Evolutionary conservation across 2,797 vertebrate genomes (phyloP), one percentile per base, ranked within the genome.

Genomic region (Sebastolobus alascanus): DNA sequence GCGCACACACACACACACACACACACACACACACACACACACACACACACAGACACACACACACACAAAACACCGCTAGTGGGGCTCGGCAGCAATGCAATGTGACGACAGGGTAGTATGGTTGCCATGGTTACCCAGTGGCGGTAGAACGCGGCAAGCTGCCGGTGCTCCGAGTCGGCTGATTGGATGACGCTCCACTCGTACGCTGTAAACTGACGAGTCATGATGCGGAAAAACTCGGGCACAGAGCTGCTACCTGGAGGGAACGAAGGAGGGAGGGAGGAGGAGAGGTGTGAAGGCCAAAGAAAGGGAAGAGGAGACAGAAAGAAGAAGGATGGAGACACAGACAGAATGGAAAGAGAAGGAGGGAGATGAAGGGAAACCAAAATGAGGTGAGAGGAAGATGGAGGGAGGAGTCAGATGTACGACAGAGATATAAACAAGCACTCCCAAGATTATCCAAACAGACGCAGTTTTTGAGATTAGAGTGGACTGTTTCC

Each of bases 141-240:
- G 61, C 98, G 97, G 93, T 98, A 96, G 96, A 99, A 99, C 93
- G 96, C 93, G 80, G 96, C 95, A 77, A 99, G 95, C 84, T 97
- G 97, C 91, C 95, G 95, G 94, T 95, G 96, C 87, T 98, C 98
- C 1, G 94, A 95, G 84, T 92, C 94, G 61, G 96, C 94, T 56
- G 96, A 96, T 88, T 90, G 95, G 93, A 99, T 98, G 78, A 93
- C 90, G 78, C 76, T 83, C 98, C 98, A 99, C 90, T 99, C 98
- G 35, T 94, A 92, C 50, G 94, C 96, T 37, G 98, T 99, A 89
- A 99, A 99, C 94, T 99, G 98, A 78, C 98, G 96, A 82, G 96
- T 98, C 98, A 99, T 99, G 91, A 99, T 96, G 86, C 95, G 96
- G 93, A 99, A 99, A 93, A 99, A 99, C 85, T 98, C 96, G 16